Percentiles rank a stretch among this genome's conserved stretches.
Evolutionary conservation across 2,888 invertebrate species (phyloP).

Genomic region (Epinotia ramella): DNA sequence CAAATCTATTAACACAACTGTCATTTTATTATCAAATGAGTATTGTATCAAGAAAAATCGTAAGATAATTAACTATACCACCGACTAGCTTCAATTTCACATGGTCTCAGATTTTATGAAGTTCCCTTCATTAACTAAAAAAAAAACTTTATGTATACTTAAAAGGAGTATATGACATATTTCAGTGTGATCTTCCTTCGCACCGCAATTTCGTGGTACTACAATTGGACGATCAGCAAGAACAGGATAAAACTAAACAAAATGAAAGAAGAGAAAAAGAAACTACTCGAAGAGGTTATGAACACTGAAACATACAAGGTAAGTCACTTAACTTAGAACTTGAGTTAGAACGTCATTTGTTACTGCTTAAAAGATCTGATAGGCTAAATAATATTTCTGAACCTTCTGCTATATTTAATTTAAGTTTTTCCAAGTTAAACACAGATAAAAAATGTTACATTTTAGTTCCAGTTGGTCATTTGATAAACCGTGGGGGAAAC

Average conservation of each 20-base stretch:
- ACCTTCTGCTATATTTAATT: neutral
- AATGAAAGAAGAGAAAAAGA: conserved; percentile 92
- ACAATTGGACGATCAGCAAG: conserved; percentile 91
- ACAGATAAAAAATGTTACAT: too few relatives aligned
- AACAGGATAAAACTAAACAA: conserved; percentile 90
- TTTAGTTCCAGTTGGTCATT: neutral
- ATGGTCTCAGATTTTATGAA: too few relatives aligned
- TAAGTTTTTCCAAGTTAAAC: too few relatives aligned
- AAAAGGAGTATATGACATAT: conserved; percentile 39
- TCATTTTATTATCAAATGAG: too few relatives aligned
- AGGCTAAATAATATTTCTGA: neutral
- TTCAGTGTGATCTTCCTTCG: conserved; percentile 92
- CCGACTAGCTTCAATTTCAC: too few relatives aligned
- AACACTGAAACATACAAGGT: conserved; percentile 99
- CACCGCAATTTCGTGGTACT: conserved; percentile 94
- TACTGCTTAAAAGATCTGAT: too few relatives aligned
- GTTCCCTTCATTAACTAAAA: too few relatives aligned
- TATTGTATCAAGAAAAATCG: too few relatives aligned
- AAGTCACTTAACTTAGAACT: conserved; percentile 27
- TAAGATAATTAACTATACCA: too few relatives aligned
- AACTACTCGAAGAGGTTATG: conserved; percentile 97
- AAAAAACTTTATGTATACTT: neutral
- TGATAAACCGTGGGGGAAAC: neutral
- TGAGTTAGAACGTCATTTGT: neutral
- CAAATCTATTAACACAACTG: too few relatives aligned